Evolutionary conservation across 1,140 invertebrate genomes (phyloP).

Genomic region (Zaprionus vittiger): DNA sequence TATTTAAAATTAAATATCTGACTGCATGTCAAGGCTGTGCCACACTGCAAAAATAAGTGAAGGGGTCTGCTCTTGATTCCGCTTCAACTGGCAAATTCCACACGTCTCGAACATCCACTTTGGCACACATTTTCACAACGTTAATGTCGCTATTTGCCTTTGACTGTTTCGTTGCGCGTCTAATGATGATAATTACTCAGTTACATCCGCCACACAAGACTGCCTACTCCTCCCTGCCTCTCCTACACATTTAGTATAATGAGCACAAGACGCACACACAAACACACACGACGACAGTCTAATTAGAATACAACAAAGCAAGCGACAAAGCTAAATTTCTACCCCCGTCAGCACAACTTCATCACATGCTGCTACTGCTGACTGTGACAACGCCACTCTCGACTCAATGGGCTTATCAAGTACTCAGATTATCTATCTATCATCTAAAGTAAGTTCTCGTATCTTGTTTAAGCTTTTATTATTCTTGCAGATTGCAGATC

Average conservation of each 20-base stretch:
- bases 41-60: not conserved
- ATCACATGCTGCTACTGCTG: constrained; percentile 28
- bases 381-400: constrained; percentile 30
- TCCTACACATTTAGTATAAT: constrained; percentile 58
- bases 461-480: constrained; percentile 21
- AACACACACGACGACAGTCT: constrained; percentile 39
- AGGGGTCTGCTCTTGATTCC: not conserved
- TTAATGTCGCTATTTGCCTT: constrained; percentile 71
- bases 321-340: constrained; percentile 30
- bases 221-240: not conserved
- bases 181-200: constrained; percentile 74
- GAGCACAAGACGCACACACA: constrained; percentile 44
- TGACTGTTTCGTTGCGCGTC: constrained; percentile 54
- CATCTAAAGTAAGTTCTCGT: constrained; percentile 2
- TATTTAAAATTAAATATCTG: not conserved
- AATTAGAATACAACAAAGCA: constrained; percentile 59
- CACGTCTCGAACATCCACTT: constrained; percentile 34
- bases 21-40: not conserved
- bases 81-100: not conserved
- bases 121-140: constrained; percentile 59
- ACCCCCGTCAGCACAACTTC: constrained; percentile 39
- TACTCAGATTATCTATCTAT: constrained; percentile 1
- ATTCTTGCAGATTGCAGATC: not conserved
- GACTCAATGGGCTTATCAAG: constrained; percentile 15
- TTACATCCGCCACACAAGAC: constrained; percentile 22